A percentile compares a stretch with the other conserved stretches of the same genome.
phyloP scores from a whole-genome alignment of 2,797 vertebrate genomes.

The Ataeniobius toweri region DNA sequence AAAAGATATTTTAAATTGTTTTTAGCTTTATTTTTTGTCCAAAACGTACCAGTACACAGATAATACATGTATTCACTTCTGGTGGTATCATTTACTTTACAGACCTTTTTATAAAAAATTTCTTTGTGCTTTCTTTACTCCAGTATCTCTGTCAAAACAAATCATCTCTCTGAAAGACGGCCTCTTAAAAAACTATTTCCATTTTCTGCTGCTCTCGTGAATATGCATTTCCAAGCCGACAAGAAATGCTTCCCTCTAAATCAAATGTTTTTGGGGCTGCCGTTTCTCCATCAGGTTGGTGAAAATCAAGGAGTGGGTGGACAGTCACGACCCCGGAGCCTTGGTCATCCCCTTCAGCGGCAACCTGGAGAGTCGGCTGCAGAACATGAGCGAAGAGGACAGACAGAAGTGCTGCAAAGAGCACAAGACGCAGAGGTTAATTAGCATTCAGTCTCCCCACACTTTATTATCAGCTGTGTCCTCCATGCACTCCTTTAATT shows the following conservation, averaged over 20 bases:
- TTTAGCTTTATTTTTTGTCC: neutral
- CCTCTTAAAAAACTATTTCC: conserved; percentile 82
- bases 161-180: conserved; percentile 40
- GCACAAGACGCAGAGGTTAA: conserved; percentile 99
- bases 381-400: conserved; percentile 90
- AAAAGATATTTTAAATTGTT: neutral
- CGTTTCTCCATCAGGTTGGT: conserved; percentile 84
- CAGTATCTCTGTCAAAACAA: neutral
- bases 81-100: neutral
- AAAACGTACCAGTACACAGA: neutral
- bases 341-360: conserved; percentile 94
- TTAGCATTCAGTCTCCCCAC: conserved; percentile 98
- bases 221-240: conserved; percentile 86
- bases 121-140: neutral
- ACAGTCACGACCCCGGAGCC: conserved; percentile 90
- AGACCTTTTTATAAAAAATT: neutral
- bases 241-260: conserved; percentile 84
- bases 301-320: conserved; percentile 98
- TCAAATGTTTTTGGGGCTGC: conserved; percentile 72
- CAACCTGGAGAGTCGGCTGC: conserved; percentile 89
- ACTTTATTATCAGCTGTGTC: conserved; percentile 99
- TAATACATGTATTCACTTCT: neutral
- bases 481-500: conserved; percentile 99
- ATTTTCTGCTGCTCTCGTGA: conserved; percentile 81
- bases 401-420: conserved; percentile 90